Percentiles rank a stretch among this genome's conserved stretches.
Conservation (phyloP, 30 jellyfish, hydroid and myxozoan genomes). For the Pseudorhiza aurosa region DNA sequence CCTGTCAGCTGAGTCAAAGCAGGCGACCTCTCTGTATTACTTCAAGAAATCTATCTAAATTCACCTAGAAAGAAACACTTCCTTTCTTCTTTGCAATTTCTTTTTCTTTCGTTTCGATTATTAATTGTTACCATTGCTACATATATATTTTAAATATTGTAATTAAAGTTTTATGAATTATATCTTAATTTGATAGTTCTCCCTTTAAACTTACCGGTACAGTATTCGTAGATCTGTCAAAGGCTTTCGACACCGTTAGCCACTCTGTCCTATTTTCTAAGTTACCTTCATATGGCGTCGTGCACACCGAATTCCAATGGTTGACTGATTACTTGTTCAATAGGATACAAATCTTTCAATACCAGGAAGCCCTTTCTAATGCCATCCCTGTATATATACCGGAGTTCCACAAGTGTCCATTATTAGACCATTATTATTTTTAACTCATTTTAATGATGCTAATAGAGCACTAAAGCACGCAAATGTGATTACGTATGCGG, state of each 20-base stretch:
- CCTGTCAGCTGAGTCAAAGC: no score
- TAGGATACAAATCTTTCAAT: conserved; percentile 48
- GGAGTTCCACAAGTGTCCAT: background rate
- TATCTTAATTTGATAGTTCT: no score
- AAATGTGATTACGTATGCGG: conserved; percentile 1
- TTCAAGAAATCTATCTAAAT: no score
- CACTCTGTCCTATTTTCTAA: conserved; percentile 56
- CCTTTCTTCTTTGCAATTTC: no score
- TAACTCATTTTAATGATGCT: conserved; percentile 6
- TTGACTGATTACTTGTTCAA: conserved; percentile 45
- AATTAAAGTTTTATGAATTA: no score
- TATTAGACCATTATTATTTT: background rate
- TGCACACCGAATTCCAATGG: conserved; percentile 55
- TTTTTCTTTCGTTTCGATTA: no score
- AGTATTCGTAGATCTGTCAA: conserved; percentile 58
- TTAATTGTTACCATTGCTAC: no score
- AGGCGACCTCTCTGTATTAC: no score
- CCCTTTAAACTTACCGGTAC: conserved; percentile 65
- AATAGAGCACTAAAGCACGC: conserved; percentile 8
- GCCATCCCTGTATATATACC: conserved; percentile 37
- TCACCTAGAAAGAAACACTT: no score
- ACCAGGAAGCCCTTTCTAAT: conserved; percentile 43
- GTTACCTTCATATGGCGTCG: conserved; percentile 62
- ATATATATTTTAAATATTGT: no score
- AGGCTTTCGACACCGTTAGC: conserved; percentile 61